These are phyloP conservation scores for Dryas iulia DNA, from an alignment of 1,140 invertebrate genomes.

Conservation along the genomic window DNA sequence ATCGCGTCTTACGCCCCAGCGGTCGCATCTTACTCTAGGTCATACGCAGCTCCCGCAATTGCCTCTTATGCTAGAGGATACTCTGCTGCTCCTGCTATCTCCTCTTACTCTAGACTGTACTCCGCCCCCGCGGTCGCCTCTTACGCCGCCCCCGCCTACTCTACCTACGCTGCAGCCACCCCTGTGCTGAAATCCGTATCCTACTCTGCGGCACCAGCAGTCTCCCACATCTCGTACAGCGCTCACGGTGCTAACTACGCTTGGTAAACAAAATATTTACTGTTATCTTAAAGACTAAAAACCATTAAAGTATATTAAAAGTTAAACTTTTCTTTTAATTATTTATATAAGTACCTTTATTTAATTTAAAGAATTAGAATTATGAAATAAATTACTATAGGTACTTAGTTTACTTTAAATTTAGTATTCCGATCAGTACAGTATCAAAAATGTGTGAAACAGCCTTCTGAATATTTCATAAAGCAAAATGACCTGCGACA, in stretches of 20 bases:
- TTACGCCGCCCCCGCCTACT: constrained; percentile 41
- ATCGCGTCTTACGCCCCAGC: constrained; percentile 29
- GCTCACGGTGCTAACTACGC: constrained; percentile 47
- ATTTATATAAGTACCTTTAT: too few relatives aligned
- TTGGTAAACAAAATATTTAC: constrained; percentile 39
- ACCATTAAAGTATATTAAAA: neutral
- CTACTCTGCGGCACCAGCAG: constrained; percentile 51
- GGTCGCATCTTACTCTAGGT: constrained; percentile 9
- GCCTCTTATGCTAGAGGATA: constrained; percentile 35
- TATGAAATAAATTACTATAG: too few relatives aligned
- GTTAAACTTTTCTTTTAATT: neutral
- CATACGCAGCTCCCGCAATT: constrained; percentile 34
- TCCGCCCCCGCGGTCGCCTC: constrained; percentile 33
- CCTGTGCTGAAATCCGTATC: constrained; percentile 42
- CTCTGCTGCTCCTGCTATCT: constrained; percentile 32
- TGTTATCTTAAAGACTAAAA: neutral
- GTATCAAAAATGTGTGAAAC: constrained; percentile 18
- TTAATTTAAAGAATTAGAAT: too few relatives aligned
- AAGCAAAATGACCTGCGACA: constrained; percentile 21
- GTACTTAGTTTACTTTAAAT: too few relatives aligned
- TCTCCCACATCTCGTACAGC: constrained; percentile 52
- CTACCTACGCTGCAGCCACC: constrained; percentile 40
- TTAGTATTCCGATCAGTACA: neutral
- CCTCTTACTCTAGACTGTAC: constrained; percentile 25
- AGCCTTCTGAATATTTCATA: constrained; percentile 30